Evolutionary conservation across 2,113 vertebrate species (phyloP).

Genomic region (Chelonoidis abingdonii): DNA sequence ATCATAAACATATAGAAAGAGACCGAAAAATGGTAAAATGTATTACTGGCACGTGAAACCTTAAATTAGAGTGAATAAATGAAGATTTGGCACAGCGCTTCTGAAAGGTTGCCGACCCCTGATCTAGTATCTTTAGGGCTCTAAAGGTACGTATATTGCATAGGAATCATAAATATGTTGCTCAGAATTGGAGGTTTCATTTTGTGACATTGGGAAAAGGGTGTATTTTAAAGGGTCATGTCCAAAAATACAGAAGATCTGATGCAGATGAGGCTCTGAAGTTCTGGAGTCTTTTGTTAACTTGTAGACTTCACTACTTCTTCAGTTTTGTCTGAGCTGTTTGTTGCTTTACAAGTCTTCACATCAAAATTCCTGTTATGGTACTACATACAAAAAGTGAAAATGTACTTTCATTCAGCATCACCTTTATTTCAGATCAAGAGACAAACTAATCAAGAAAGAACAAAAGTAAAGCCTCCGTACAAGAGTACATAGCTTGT

Average conservation of each 20-base stretch:
- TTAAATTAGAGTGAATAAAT: too few species aligned
- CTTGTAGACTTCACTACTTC: background rate
- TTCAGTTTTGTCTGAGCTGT: background rate
- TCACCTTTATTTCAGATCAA: background rate
- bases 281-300: background rate
- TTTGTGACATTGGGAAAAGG: background rate
- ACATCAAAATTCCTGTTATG: background rate
- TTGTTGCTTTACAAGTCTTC: background rate
- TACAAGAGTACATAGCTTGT: accelerated
- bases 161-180: background rate
- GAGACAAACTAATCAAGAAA: background rate
- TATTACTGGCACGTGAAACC: too few species aligned
- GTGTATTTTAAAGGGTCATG: background rate
- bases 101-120: too few species aligned
- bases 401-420: background rate
- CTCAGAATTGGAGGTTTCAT: background rate
- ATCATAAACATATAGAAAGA: too few species aligned
- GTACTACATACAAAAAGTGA: background rate
- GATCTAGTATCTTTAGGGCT: background rate
- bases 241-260: background rate
- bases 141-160: background rate
- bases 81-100: too few species aligned
- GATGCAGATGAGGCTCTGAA: background rate
- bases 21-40: too few species aligned
- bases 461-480: background rate